phyloP scores from a whole-genome alignment of 2,113 vertebrate species.

The Amia ocellicauda region DNA sequence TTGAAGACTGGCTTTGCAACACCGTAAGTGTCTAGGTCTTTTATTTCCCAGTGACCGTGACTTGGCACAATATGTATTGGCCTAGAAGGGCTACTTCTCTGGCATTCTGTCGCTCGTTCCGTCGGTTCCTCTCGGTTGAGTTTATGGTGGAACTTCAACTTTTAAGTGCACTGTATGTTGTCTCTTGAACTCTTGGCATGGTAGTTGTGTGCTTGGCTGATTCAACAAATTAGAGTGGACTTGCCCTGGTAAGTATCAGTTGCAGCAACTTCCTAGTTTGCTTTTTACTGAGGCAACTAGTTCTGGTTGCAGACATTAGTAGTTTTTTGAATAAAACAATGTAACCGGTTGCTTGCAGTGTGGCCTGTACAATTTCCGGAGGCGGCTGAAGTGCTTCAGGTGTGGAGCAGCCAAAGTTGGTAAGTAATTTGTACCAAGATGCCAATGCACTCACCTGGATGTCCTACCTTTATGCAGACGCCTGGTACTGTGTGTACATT shows the following conservation, averaged over 20 bases:
- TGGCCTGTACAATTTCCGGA: conserved; percentile 99
- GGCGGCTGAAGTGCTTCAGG: conserved; percentile 98
- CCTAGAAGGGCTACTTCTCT: no score
- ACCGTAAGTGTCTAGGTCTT: conserved; percentile 72
- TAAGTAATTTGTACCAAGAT: conserved; percentile 67
- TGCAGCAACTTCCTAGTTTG: conserved; percentile 46
- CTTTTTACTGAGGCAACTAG: conserved; percentile 48
- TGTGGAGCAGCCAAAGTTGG: conserved; percentile 95
- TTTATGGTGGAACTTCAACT: no score
- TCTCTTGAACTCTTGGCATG: no score
- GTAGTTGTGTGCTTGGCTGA: no score
- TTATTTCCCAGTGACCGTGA: no score
- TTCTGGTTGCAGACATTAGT: conserved; percentile 43
- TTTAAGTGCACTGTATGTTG: no score
- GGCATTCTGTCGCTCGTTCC: no score
- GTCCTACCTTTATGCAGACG: no score
- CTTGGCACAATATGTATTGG: no score
- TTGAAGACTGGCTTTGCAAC: conserved; percentile 99
- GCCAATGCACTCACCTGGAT: conserved; percentile 48
- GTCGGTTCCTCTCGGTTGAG: no score
- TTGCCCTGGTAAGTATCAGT: conserved; percentile 49
- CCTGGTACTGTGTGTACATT: no score
- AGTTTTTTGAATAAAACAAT: conserved; percentile 61
- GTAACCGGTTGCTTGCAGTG: conserved; percentile 82
- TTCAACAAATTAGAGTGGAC: conserved; percentile 26